Conservation (phyloP, 2,888 invertebrate species). For the Neelides folsomi region DNA sequence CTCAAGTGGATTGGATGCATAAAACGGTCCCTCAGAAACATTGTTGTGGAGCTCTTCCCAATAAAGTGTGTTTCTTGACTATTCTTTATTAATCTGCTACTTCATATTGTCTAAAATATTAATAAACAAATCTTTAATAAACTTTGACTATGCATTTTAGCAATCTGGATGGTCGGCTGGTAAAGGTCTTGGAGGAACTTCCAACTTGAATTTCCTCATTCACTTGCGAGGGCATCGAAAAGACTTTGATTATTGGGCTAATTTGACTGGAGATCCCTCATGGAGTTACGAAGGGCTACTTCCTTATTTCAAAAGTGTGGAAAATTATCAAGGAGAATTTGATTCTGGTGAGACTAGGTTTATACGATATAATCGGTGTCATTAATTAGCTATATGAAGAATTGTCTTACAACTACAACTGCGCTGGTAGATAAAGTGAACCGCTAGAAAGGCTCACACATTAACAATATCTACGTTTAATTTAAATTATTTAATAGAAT, state of each 20-base stretch:
- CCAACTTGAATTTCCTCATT: slow-evolving; percentile 10
- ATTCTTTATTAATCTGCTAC: too few relatives aligned
- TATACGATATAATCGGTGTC: too few relatives aligned
- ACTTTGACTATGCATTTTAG: slow-evolving; percentile 1
- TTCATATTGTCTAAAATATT: too few relatives aligned
- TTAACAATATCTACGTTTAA: too few relatives aligned
- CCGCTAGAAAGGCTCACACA: too few relatives aligned
- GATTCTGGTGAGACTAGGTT: slow-evolving; percentile 1
- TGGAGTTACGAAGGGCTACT: slow-evolving; percentile 12
- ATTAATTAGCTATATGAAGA: too few relatives aligned
- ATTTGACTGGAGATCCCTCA: slow-evolving; percentile 11
- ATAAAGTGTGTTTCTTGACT: slow-evolving; percentile 7
- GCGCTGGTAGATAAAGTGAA: too few relatives aligned
- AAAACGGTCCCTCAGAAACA: slow-evolving; percentile 13
- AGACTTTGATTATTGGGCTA: slow-evolving; percentile 14
- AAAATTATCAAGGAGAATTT: slow-evolving; percentile 10
- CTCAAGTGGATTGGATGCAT: slow-evolving; percentile 11
- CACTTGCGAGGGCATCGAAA: slow-evolving; percentile 11
- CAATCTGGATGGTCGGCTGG: slow-evolving; percentile 11
- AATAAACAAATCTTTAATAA: too few relatives aligned
- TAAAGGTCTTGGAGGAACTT: slow-evolving; percentile 10
- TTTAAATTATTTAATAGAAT: too few relatives aligned
- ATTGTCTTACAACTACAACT: too few relatives aligned
- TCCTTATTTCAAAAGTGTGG: slow-evolving; percentile 10
- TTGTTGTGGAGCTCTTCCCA: slow-evolving; percentile 7